Conservation (phyloP, 1,140 invertebrate genomes). For the Zaprionus nigranus region DNA sequence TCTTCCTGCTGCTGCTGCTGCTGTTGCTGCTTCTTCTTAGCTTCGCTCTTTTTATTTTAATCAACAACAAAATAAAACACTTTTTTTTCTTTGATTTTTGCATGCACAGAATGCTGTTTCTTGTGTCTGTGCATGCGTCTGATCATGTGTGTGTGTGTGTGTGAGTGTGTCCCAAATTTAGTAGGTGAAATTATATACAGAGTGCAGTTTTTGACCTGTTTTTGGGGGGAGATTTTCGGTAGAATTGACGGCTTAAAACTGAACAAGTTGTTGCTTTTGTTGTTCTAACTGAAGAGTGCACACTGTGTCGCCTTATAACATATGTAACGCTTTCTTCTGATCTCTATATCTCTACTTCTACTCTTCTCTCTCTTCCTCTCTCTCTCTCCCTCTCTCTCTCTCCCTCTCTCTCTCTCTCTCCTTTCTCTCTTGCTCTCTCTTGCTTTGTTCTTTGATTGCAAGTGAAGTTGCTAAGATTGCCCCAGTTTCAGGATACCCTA, state of each 20-base stretch:
- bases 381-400: not conserved
- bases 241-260: conserved; percentile 18
- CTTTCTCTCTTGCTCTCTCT: not conserved
- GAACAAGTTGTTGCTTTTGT: conserved; percentile 19
- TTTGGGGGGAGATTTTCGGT: conserved; percentile 23
- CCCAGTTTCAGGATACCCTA: conserved; percentile 1
- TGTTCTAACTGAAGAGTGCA: conserved; percentile 30
- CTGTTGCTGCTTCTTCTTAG: conserved; percentile 11
- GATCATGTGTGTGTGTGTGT: not conserved
- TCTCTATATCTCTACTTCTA: not conserved
- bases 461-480: not conserved
- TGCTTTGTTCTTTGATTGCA: conserved; percentile 7
- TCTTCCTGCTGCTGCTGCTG: conserved; percentile 14
- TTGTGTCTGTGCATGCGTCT: conserved; percentile 4
- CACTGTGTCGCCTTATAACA: not conserved
- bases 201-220: conserved; percentile 43
- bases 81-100: conserved; percentile 21
- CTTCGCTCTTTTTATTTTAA: conserved; percentile 20
- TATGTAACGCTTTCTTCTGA: too few relatives aligned
- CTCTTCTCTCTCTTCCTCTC: too few relatives aligned
- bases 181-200: conserved; percentile 47
- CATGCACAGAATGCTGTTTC: conserved; percentile 36
- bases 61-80: conserved; percentile 6
- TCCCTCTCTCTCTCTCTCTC: not conserved
- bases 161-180: conserved; percentile 48